Base-by-base conservation (phyloP, 2,797 vertebrate genomes). In the Enteromius mattozi region DNA sequence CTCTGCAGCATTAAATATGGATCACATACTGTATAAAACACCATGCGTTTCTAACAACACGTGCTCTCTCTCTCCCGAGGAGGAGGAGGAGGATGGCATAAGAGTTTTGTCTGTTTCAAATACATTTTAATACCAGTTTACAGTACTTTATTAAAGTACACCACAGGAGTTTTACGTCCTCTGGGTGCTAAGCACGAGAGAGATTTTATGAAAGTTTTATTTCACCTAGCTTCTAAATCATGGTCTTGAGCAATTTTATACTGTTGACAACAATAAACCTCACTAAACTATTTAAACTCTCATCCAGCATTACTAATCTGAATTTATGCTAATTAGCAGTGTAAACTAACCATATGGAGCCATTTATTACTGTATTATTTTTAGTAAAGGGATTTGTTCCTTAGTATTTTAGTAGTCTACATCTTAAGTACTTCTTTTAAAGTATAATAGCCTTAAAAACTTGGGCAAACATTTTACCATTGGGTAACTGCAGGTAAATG, bases 1-100 rank as follows among this genome's bases (percentile, higher is more conserved):
- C 72, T 76, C 68, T 49, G 82, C 78, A 27, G 47, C 81, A 86
- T 88, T 86, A 87, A 88, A 88, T 80, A 87, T 89, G 79, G 70
- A 89, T 78, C 85, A 85, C 78, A 86, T 61, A 63, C 61, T 33
- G 61, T 63, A 86, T 84, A 84, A 86, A 88, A 80, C 45, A 76
- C 16, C 80, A 80, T 70, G 77, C 65, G 56, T 84, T 78, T 83
- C 71, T 71, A 79, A 47, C 80, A 78, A 83, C 51, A 59, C 51
- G 2, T 82, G 47, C 76, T 51, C 37, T 56, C 51, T 35, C 59
- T 59, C 65, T 78, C 68, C 61, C 42, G 16, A 27, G 27, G 37
- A 6, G 24, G 82, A 6, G 24, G 82, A 63, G 27, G 30, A 47
- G 37, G 49, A 80, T 14, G 24, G 24, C 49, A 71, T 40, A 45